Evolutionary conservation across 2,113 vertebrate genomes (phyloP), one percentile per base, ranked within the genome.

Genomic region (Megalops atlanticus): DNA sequence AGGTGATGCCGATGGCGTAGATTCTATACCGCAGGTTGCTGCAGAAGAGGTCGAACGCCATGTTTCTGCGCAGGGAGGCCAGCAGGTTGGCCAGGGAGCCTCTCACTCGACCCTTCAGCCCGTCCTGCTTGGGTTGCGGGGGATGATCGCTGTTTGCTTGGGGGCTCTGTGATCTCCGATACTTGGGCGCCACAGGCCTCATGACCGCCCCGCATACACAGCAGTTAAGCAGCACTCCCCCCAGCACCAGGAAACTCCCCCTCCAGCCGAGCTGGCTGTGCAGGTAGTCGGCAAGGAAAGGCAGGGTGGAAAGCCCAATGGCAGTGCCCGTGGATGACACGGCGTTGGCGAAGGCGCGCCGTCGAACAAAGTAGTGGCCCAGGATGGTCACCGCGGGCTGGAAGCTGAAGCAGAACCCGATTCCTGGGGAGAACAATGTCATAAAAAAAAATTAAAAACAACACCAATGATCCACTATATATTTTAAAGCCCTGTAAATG

Each of bases 151-250:
- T 79, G 47, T 54, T 31, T 21, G 15, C 4, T 15, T 49, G 39
- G 18, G 1, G 16, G 35, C 15, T 4, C 31, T 47, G 73, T 71
- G 15, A 3, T 77, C 86, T 81, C 39, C 52, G 82, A 10, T 81
- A 3, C 41, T 78, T 33, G 3, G 72, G n/a, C 77, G 76, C 77
- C 49, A 96, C 80, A 0, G 96, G 96, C 81, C 95, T 94, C 93
- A 96, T 91, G 40, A 96, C 81, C 24, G 96, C 94, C 39, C 96
- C 96, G 49, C 93, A 95, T 24, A 95, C 92, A 0, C 96, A 96
- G 81, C 93, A 90, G 88, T 96, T 96, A 47, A 97, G 83, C 12
- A 96, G 41, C 21, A 96, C 86, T 24, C 94, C 96, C 0, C 95
- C 96, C 39, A 96, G 93, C 85, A 97, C 81, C 16, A 96, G 91